Evolutionary conservation across 2,888 invertebrate genomes (phyloP), one percentile per base, ranked within the genome.

Genomic region (Torymus tubicola): DNA sequence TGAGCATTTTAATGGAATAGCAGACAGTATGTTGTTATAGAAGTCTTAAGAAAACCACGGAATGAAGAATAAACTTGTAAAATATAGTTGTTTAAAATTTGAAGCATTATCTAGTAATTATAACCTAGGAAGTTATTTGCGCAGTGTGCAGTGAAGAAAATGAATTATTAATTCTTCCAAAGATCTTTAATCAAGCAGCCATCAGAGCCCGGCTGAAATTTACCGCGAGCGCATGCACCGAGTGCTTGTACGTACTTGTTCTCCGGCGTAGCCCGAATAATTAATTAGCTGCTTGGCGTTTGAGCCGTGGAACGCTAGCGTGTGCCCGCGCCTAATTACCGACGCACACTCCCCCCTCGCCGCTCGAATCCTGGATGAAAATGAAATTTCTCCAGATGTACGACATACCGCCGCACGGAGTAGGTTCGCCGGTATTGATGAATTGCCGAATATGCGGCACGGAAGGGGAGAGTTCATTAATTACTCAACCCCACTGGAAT

Each of bases 221-320:
- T 68, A 79, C 57, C 52, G 50, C 55, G 14, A 69, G 68, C 16
- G 57, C 50, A 12, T 16, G n/a, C 57, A 21, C 0, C 2, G 42
- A 16, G 24, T 31, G 55, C 60, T 11, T 67, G 55, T 67, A 31
- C 16, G 31, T 61, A 58, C 69, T 63, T 18, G 69, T 61, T 61
- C 42, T 12, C 42, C 16, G 57, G 50, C 42, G 21, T 57, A 53
- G 60, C 72, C 52, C 64, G 63, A 52, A 68, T 81, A 77, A 81
- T 81, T 81, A 72, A 81, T 80, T 69, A 80, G 65, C 80, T 75
- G 31, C 58, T 67, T 61, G 76, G 24, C 61, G 63, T 64, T 76
- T 68, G 63, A 68, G 31, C 52, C 58, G 16, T 57, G 63, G 67
- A 72, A 68, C 63, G 55, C 42, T 42, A 42, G 42, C 8, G 42